Evolutionary conservation across 2,888 invertebrate genomes (phyloP), one percentile per base, ranked within the genome.

Genomic region (Patella depressa): DNA sequence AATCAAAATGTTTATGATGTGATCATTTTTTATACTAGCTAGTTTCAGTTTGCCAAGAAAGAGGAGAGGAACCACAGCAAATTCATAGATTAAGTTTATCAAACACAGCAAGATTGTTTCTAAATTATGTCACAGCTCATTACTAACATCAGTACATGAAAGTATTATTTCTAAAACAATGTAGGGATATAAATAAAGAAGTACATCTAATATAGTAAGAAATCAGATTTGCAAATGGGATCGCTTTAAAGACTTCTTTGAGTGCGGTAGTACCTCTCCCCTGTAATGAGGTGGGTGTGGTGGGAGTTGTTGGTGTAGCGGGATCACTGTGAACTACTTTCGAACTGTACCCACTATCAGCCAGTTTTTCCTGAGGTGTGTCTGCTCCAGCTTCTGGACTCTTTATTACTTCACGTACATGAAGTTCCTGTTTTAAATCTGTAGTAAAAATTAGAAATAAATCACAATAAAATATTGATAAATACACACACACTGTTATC

Each of bases 341-440:
- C 9, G 78, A 75, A 65, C 75, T 79, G 70, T 85, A 82, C 55
- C 83, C 82, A 74, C 82, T 86, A 73, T 86, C 85, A 34, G 74
- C 77, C 78, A 86, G 79, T 65, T 78, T 76, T 19, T 65, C 65
- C 53, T 59, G 74, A 9, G 53, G 24, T 17, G 74, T 74, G 19
- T 80, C 81, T 17, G 53, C 72, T 19, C 70, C 34, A 2, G 76
- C 77, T 65, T 74, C 74, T 53, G 65, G 65, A 45, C 71, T 69
- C 4, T 29, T n/a, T 29, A 55, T 45, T 12, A 72, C 29, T 2
- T 78, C 79, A 53, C 84, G 83, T 11, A 90, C 88, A 73, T 85
- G 86, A 71, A 91, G 82, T 81, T 91, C 91, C 80, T 88, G 88
- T 76, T 96, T 96, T 89, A 98, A 94, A 94, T 98, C 98, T 96